These are phyloP conservation scores for Beroe forskalii DNA, from an alignment of 37 sponge, comb jelly and placozoan genomes.

Conservation along the genomic window DNA sequence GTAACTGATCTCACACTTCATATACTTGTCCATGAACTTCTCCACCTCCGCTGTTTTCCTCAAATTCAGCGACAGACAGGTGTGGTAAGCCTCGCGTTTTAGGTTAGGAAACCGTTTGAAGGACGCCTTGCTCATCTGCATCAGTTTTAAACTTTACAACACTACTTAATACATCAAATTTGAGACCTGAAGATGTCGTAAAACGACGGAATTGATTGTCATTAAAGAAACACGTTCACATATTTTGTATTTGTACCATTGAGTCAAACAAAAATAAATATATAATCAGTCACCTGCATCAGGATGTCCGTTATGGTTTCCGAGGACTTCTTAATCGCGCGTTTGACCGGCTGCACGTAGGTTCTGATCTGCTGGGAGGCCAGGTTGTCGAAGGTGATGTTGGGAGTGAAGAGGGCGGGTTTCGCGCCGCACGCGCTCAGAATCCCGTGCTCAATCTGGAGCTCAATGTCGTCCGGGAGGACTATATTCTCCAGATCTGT, in stretches of 20 bases:
- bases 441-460: background rate
- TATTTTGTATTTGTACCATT: no score
- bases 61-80: background rate
- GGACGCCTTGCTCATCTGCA: background rate
- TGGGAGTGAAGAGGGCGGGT: constrained; percentile 7
- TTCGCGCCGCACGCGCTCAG: constrained; percentile 15
- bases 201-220: no score
- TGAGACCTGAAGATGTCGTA: no score
- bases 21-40: background rate
- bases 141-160: no score
- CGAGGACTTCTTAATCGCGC: background rate
- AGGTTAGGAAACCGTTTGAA: constrained; percentile 38
- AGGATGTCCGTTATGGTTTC: background rate
- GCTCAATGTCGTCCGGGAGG: constrained; percentile 1
- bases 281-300: no score
- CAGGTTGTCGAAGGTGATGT: constrained; percentile 10
- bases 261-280: no score
- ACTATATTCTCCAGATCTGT: background rate
- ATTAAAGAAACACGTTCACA: no score
- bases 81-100: background rate
- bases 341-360: background rate
- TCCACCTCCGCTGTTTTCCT: background rate
- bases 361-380: background rate
- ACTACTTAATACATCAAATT: no score
- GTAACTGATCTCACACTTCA: constrained; percentile 40